Percentiles rank a stretch among this genome's conserved stretches.
Conservation (phyloP, 2,888 invertebrate genomes). For the Polydrusus cervinus region DNA sequence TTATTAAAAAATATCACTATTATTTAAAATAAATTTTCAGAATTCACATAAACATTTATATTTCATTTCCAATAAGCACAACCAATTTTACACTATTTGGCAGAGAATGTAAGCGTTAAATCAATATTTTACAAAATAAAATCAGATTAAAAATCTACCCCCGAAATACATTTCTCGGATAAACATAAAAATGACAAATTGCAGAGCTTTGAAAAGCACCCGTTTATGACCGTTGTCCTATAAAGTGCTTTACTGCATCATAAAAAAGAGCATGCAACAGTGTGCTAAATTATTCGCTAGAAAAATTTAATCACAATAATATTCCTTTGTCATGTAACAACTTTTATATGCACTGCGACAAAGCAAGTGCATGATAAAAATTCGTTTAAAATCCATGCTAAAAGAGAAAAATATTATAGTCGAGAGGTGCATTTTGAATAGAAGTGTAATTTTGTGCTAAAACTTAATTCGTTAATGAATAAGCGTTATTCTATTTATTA, state of each 20-base stretch:
- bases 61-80: too few relatives aligned
- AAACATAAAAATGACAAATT: slow-evolving; percentile 20
- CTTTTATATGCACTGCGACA: slow-evolving; percentile 13
- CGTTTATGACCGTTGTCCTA: slow-evolving; percentile 6
- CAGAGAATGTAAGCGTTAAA: background rate
- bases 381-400: background rate
- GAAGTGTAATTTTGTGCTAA: background rate
- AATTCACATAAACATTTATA: too few relatives aligned
- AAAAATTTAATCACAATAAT: slow-evolving; percentile 8
- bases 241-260: slow-evolving; percentile 8
- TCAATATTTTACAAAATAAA: background rate
- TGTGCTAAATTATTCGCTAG: slow-evolving; percentile 10
- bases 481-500: too few relatives aligned
- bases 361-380: slow-evolving; percentile 7
- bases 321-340: slow-evolving; percentile 9
- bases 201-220: background rate
- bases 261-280: slow-evolving; percentile 20
- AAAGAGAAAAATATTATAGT: background rate
- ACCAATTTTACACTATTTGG: too few relatives aligned
- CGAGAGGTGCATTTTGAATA: background rate
- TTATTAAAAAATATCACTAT: too few relatives aligned
- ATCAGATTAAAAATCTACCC: background rate
- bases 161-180: background rate
- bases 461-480: too few relatives aligned
- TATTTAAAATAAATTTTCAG: too few relatives aligned